These are phyloP conservation scores for Sitodiplosis mosellana DNA, from an alignment of 1,140 invertebrate species.

Conservation along the genomic window DNA sequence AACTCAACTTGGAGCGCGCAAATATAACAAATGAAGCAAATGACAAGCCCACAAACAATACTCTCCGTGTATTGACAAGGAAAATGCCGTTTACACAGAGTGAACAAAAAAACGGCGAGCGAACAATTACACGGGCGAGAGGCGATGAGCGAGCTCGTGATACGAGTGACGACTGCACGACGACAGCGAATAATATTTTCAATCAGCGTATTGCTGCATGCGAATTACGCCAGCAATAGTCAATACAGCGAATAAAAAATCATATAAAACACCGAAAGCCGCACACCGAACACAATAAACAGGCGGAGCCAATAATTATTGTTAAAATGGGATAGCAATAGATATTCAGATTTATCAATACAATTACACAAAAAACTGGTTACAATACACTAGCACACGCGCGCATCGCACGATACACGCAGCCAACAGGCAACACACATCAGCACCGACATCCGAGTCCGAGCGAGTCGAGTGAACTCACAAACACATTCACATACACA, in stretches of 20 bases:
- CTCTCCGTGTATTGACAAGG: too few relatives aligned
- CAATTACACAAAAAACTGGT: slow-evolving; percentile 1
- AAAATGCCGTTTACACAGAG: too few relatives aligned
- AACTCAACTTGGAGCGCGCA: too few relatives aligned
- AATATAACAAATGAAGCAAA: too few relatives aligned
- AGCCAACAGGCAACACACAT: background rate
- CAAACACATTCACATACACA: background rate
- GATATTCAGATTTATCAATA: slow-evolving; percentile 1
- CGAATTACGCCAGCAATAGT: background rate
- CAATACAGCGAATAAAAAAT: background rate
- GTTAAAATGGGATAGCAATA: slow-evolving; percentile 3
- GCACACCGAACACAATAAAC: slow-evolving; percentile 1
- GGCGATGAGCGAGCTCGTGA: background rate
- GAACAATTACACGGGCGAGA: too few relatives aligned
- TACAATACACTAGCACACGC: background rate
- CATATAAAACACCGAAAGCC: background rate
- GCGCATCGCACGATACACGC: background rate
- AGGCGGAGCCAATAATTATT: slow-evolving; percentile 3
- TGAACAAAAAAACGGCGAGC: too few relatives aligned
- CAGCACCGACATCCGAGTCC: background rate
- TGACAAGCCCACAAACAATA: too few relatives aligned
- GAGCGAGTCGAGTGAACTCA: background rate
- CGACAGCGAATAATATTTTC: too few relatives aligned
- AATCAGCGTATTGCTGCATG: too few relatives aligned
- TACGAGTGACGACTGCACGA: background rate